Percentiles rank a stretch among this genome's conserved stretches.
Evolutionary conservation across 1,140 invertebrate species (phyloP).

Genomic region (Schlechtendalia chinensis): DNA sequence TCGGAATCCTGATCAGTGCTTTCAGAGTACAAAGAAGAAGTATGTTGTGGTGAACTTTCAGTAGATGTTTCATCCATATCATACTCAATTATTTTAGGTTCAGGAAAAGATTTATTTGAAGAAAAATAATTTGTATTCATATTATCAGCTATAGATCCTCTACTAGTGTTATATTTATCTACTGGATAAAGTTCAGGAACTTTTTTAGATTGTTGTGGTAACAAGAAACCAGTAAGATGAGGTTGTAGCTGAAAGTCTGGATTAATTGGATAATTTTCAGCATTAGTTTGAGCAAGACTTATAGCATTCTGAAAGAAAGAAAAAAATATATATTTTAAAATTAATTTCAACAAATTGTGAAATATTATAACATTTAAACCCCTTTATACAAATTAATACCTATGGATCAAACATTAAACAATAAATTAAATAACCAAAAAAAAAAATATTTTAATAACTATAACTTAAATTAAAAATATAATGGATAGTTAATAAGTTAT

Average conservation of each 20-base stretch:
- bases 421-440: too few relatives aligned
- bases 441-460: too few relatives aligned
- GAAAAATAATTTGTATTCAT: slow-evolving; percentile 45
- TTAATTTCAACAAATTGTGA: not conserved
- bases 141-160: slow-evolving; percentile 33
- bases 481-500: too few relatives aligned
- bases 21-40: slow-evolving; percentile 45
- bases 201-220: slow-evolving; percentile 36
- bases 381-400: too few relatives aligned
- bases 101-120: slow-evolving; percentile 33
- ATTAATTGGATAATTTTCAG: slow-evolving; percentile 44
- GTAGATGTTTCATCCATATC: slow-evolving; percentile 42
- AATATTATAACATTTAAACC: too few relatives aligned
- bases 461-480: too few relatives aligned
- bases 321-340: not conserved
- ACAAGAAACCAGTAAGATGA: slow-evolving; percentile 38
- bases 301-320: slow-evolving; percentile 18
- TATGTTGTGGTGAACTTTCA: slow-evolving; percentile 45
- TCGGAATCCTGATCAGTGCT: slow-evolving; percentile 45
- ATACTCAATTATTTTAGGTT: slow-evolving; percentile 45
- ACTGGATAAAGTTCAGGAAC: slow-evolving; percentile 5
- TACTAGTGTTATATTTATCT: slow-evolving; percentile 8
- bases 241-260: slow-evolving; percentile 46
- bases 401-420: too few relatives aligned
- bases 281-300: slow-evolving; percentile 28